These are phyloP conservation scores for Galerucella pusilla DNA, from an alignment of 2,888 invertebrate genomes.

Conservation along the genomic window DNA sequence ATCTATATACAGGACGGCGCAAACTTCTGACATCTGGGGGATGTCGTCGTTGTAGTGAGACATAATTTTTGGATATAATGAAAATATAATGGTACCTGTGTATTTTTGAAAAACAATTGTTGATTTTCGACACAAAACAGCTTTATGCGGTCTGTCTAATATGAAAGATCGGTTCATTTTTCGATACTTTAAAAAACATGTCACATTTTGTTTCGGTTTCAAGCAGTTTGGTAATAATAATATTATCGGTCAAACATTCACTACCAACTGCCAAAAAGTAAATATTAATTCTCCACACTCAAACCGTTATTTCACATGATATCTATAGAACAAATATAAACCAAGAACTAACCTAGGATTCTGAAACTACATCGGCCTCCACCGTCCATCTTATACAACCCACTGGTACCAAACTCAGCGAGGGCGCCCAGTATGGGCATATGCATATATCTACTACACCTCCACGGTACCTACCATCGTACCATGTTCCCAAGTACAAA, in stretches of 20 bases:
- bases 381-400: conserved; percentile 36
- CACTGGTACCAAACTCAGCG: conserved; percentile 39
- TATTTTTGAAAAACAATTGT: conserved; percentile 5
- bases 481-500: conserved; percentile 28
- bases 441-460: conserved; percentile 54
- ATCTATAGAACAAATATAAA: not conserved
- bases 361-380: conserved; percentile 33
- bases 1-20: too few relatives aligned
- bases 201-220: not conserved
- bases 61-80: not conserved
- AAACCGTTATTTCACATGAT: not conserved
- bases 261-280: not conserved
- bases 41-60: too few relatives aligned
- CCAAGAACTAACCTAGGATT: conserved; percentile 27
- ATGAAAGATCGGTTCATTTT: conserved; percentile 10
- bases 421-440: conserved; percentile 61
- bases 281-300: not conserved
- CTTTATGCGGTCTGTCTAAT: conserved; percentile 2
- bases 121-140: conserved; percentile 6
- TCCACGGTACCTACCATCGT: conserved; percentile 30
- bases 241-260: not conserved
- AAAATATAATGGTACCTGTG: conserved; percentile 5
- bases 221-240: not conserved
- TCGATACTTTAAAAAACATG: not conserved
- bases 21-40: too few relatives aligned